Evolutionary conservation across 2,797 vertebrate species (phyloP).

Genomic region (Tiaroga cobitis): DNA sequence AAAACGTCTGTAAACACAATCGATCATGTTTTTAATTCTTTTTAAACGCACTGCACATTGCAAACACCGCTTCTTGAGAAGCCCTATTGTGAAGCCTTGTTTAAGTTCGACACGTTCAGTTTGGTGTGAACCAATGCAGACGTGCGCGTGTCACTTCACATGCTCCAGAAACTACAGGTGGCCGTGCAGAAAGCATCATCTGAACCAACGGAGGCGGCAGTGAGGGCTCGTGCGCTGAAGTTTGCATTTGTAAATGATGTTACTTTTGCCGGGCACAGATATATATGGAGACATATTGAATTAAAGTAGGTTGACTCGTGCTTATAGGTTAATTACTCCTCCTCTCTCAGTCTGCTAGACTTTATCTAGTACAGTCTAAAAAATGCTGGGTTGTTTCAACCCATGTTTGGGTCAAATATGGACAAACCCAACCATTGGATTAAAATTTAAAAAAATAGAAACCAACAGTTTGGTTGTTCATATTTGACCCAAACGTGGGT

Average conservation of each 20-base stretch:
- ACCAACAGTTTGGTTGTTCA: no score
- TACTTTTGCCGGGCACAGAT: neutral
- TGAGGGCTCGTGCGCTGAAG: neutral
- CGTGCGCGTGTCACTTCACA: no score
- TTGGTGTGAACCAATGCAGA: neutral
- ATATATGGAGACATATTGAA: neutral
- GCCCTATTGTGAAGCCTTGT: neutral
- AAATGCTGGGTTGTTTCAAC: no score
- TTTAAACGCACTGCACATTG: neutral
- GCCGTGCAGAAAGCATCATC: constrained; percentile 4
- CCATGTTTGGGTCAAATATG: no score
- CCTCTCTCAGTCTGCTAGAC: neutral
- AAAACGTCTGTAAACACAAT: neutral
- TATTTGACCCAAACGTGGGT: no score
- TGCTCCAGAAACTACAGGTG: constrained; percentile 28
- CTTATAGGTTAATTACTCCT: neutral
- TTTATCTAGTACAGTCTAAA: no score
- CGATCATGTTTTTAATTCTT: neutral
- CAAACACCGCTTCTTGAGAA: neutral
- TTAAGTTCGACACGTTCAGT: neutral
- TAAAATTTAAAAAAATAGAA: no score
- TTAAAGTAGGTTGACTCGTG: neutral
- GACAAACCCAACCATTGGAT: no score
- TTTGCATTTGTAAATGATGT: neutral
- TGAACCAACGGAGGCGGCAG: neutral